phyloP scores from a whole-genome alignment of 2,888 invertebrate genomes.

The Plebejus anna region DNA sequence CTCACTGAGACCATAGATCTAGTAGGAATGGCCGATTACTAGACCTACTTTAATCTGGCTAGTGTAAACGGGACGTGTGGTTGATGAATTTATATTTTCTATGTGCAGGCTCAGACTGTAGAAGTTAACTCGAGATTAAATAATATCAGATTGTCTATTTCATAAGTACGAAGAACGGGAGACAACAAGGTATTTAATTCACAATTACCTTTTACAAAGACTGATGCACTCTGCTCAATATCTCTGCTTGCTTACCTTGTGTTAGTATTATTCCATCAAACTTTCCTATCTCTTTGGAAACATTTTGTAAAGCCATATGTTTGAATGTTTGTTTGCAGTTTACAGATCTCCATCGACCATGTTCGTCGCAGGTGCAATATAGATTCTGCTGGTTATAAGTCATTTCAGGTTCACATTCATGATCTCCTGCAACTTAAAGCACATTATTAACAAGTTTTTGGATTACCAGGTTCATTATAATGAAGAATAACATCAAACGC shows the following conservation, averaged over 20 bases:
- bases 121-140: too few relatives aligned
- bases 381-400: neutral
- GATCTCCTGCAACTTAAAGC: neutral
- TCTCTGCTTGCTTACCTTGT: neutral
- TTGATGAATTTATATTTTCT: too few relatives aligned
- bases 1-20: too few relatives aligned
- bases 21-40: too few relatives aligned
- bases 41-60: too few relatives aligned
- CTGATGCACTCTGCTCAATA: too few relatives aligned
- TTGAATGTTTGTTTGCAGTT: constrained; percentile 22
- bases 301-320: neutral
- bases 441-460: neutral
- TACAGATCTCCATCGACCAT: constrained; percentile 8
- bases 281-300: neutral
- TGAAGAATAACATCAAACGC: neutral
- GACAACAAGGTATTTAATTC: too few relatives aligned
- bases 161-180: too few relatives aligned
- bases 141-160: too few relatives aligned
- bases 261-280: neutral
- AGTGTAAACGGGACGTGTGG: neutral
- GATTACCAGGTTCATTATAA: too few relatives aligned
- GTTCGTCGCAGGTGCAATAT: constrained; percentile 6
- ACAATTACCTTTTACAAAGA: too few relatives aligned
- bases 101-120: too few relatives aligned
- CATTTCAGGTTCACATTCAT: constrained; percentile 19